Base-by-base conservation (phyloP, 1,140 invertebrate genomes). In the Telenomus remus region DNA sequence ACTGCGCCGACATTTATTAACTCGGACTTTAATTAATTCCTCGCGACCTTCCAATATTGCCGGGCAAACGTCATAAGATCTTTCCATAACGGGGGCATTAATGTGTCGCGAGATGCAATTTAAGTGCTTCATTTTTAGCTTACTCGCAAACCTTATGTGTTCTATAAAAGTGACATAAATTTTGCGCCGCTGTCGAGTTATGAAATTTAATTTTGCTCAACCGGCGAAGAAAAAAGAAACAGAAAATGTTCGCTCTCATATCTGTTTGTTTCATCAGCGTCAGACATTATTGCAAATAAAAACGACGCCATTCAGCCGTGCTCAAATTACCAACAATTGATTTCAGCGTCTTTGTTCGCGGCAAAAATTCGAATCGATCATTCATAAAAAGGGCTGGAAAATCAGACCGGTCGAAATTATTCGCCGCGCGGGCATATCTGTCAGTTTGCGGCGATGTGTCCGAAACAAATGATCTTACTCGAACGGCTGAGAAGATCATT, bases 381-480 rank as follows among this genome's bases (percentile, higher is more conserved):
- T 27, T 27, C 19, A 27, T 27, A 27, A 27, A 27, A 27, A 27
- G 19, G 19, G 19, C 2, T 27, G 19, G 19, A 27, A 27, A 27
- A 27, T 27, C 19, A 27, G 2, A 27, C 19, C 19, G n/a, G n/a
- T 6, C 19, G 19, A 27, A 27, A 27, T 27, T 27, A 27, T 27
- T 27, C 6, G 19, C 19, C 19, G 6, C 1, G 6, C 19, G n/a
- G n/a, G 19, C 19, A 27, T 27, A 39, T 39, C n/a, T 39, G 37
- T 39, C 37, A 4, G 19, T 16, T n/a, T 12, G 63, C 54, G 71
- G 66, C 19, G 19, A 27, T 27, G 19, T 34, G 42, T 19, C 44
- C 42, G 12, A 68, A 68, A 75, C 42, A 43, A 59, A 75, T 48
- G 71, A 59, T 75, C 64, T 57, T 63, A 59, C 13, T 75, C 57